Evolutionary conservation across 2,888 invertebrate genomes (phyloP).

Genomic region (Eristalinus aeneus): DNA sequence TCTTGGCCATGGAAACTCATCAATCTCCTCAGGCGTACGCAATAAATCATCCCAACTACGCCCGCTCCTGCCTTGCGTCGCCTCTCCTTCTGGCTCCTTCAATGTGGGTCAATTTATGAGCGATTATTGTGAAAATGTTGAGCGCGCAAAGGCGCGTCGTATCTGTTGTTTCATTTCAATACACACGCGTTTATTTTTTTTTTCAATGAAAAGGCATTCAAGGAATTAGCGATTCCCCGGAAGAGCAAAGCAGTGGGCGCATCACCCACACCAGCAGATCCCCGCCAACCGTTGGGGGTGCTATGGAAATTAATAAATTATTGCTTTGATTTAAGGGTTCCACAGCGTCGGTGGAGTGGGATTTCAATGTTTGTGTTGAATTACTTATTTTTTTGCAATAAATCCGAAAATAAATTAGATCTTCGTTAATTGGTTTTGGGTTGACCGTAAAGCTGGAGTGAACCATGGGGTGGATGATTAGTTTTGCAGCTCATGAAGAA

Average conservation of each 20-base stretch:
- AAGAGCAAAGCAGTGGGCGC: not conserved
- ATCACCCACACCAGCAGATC: not conserved
- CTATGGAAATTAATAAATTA: slow-evolving; percentile 35
- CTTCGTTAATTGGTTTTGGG: slow-evolving; percentile 48
- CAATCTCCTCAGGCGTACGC: slow-evolving; percentile 39
- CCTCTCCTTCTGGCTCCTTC: not conserved
- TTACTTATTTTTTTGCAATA: slow-evolving; percentile 17
- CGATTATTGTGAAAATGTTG: slow-evolving; percentile 18
- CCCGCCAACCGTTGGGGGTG: not conserved
- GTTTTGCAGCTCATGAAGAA: slow-evolving; percentile 12
- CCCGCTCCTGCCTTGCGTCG: not conserved
- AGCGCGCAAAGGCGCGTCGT: slow-evolving; percentile 5
- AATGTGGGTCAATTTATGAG: slow-evolving; percentile 53
- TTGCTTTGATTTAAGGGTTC: not conserved
- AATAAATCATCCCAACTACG: slow-evolving; percentile 40
- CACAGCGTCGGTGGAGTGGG: not conserved
- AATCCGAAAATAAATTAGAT: slow-evolving; percentile 45
- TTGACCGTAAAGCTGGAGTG: slow-evolving; percentile 11
- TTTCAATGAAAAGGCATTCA: slow-evolving; percentile 10
- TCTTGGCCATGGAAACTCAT: slow-evolving; percentile 22
- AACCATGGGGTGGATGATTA: not conserved
- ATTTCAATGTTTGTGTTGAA: slow-evolving; percentile 4
- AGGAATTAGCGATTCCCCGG: slow-evolving; percentile 33
- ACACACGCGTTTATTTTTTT: not conserved
- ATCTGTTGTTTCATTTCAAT: slow-evolving; percentile 24